Conservation (phyloP, 1,140 invertebrate species). For the Eurosta solidaginis region DNA sequence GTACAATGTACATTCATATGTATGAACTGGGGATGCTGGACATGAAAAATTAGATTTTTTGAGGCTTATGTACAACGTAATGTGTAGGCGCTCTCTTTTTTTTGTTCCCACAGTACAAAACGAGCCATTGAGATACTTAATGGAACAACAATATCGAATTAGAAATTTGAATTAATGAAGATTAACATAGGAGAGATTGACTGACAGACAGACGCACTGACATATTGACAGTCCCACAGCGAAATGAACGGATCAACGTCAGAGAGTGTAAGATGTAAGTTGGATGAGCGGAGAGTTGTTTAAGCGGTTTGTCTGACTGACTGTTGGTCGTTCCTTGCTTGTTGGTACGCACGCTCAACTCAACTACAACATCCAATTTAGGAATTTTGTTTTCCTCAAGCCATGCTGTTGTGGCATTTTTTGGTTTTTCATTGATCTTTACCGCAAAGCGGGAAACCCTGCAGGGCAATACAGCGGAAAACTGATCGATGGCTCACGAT, state of each 20-base stretch:
- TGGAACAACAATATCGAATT: neutral
- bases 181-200: too few relatives aligned
- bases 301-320: neutral
- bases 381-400: constrained; percentile 15
- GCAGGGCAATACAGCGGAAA: neutral
- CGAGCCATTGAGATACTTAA: neutral
- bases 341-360: neutral
- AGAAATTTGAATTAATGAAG: neutral
- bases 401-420: constrained; percentile 13
- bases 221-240: too few relatives aligned
- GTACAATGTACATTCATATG: neutral
- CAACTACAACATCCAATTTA: constrained; percentile 12
- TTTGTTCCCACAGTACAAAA: too few relatives aligned
- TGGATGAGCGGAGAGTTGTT: neutral
- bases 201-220: neutral
- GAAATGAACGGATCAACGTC: too few relatives aligned
- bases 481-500: constrained; percentile 25
- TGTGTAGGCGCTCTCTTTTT: neutral
- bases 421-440: constrained; percentile 11
- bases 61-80: neutral
- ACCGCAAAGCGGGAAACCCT: constrained; percentile 16
- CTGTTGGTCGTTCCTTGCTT: neutral
- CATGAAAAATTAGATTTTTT: neutral
- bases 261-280: too few relatives aligned
- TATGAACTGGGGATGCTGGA: neutral